phyloP scores from a whole-genome alignment of 2,888 invertebrate genomes.

The Hecatera dysodea region DNA sequence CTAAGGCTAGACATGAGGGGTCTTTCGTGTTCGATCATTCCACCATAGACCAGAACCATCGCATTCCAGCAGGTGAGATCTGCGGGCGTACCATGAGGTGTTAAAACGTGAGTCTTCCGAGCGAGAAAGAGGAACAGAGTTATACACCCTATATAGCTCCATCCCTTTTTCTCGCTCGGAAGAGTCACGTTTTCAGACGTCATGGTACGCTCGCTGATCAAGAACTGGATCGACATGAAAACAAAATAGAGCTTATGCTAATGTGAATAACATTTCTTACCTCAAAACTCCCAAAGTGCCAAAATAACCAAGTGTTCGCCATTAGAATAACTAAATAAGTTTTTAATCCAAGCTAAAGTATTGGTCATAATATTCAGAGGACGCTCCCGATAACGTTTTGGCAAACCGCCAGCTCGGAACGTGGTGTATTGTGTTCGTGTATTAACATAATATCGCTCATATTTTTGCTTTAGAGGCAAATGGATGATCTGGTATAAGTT shows the following conservation, averaged over 20 bases:
- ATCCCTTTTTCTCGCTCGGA: too few relatives aligned
- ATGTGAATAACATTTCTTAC: constrained; percentile 14
- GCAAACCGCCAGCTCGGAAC: constrained; percentile 59
- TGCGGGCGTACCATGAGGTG: too few relatives aligned
- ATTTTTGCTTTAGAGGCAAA: constrained; percentile 58
- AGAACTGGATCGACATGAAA: neutral
- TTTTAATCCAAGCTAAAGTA: constrained; percentile 69
- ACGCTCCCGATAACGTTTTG: constrained; percentile 66
- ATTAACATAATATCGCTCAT: constrained; percentile 58
- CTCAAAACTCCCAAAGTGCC: constrained; percentile 20
- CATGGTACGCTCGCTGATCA: too few relatives aligned
- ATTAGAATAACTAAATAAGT: constrained; percentile 67
- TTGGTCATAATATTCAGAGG: constrained; percentile 67
- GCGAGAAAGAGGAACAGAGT: too few relatives aligned
- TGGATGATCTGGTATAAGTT: constrained; percentile 41
- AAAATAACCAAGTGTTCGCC: constrained; percentile 56
- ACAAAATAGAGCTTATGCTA: neutral
- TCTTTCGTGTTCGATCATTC: too few relatives aligned
- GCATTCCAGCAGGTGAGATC: neutral
- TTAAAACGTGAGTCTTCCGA: too few relatives aligned
- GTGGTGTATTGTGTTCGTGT: constrained; percentile 60
- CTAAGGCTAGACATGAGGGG: too few relatives aligned
- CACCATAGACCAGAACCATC: neutral
- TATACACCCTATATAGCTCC: too few relatives aligned
- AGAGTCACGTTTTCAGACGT: too few relatives aligned